A percentile compares a stretch with the other conserved stretches of the same genome.
These are phyloP conservation scores for Phylloscopus trochilus DNA, from an alignment of 2,113 vertebrate genomes.

Conservation along the genomic window DNA sequence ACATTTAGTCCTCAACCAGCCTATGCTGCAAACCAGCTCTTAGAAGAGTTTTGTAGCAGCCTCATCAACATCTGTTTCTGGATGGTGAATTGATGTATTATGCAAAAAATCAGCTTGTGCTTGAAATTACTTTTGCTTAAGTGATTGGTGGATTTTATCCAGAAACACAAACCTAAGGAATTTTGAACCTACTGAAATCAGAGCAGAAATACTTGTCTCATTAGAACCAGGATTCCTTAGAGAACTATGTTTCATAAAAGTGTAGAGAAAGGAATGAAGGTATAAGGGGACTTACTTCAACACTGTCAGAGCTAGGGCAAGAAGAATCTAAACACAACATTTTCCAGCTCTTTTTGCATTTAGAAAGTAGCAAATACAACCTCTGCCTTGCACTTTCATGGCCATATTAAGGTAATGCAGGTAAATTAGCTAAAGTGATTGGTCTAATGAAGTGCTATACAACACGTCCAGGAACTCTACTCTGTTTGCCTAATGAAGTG, in stretches of 20 bases:
- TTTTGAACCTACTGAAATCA: neutral
- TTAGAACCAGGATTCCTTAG: neutral
- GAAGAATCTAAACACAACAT: neutral
- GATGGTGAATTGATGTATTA: neutral
- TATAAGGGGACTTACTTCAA: neutral
- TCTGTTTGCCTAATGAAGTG: conserved; percentile 2
- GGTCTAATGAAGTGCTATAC: neutral
- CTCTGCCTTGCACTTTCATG: neutral
- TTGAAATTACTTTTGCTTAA: neutral
- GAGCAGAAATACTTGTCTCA: neutral
- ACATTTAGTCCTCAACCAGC: neutral
- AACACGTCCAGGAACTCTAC: neutral
- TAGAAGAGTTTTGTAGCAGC: neutral
- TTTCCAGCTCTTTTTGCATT: neutral
- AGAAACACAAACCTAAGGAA: neutral
- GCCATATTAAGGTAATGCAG: neutral
- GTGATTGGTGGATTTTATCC: neutral
- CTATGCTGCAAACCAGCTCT: neutral
- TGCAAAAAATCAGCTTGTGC: neutral
- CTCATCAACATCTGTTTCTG: neutral
- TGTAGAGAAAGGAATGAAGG: neutral
- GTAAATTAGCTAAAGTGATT: neutral
- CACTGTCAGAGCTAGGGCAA: neutral
- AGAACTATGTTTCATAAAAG: neutral
- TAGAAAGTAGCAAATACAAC: neutral